phyloP scores from a whole-genome alignment of 2,888 invertebrate genomes.

The Drosophila antonietae region DNA sequence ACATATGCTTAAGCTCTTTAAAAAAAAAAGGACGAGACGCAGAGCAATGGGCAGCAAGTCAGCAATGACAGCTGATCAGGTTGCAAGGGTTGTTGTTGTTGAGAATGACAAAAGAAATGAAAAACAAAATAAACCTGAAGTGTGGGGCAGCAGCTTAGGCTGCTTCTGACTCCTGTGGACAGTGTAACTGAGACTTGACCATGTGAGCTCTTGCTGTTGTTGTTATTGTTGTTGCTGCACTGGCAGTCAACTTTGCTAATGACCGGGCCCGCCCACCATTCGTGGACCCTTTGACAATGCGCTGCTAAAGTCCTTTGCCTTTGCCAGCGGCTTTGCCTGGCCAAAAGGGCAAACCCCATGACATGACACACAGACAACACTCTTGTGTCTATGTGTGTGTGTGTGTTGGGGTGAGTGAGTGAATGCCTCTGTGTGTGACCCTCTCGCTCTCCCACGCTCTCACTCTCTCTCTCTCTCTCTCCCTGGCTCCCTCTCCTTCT shows the following conservation, averaged over 20 bases:
- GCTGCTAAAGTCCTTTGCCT: constrained; percentile 54
- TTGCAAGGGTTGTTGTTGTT: constrained; percentile 68
- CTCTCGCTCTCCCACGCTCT: not conserved
- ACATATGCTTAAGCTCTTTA: constrained; percentile 61
- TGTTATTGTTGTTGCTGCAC: constrained; percentile 46
- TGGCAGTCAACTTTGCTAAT: constrained; percentile 71
- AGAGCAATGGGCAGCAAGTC: constrained; percentile 66
- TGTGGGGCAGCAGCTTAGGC: constrained; percentile 10
- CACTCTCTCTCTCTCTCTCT: not conserved
- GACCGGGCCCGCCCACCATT: constrained; percentile 61
- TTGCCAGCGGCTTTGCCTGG: constrained; percentile 29
- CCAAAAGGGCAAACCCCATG: constrained; percentile 40
- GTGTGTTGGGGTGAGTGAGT: not conserved
- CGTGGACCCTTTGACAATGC: constrained; percentile 56
- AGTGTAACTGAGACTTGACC: constrained; percentile 60
- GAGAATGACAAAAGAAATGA: constrained; percentile 52
- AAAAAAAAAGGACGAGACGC: constrained; percentile 20
- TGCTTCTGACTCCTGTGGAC: constrained; percentile 15
- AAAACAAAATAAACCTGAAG: constrained; percentile 50
- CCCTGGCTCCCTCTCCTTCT: not conserved
- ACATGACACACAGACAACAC: constrained; percentile 17
- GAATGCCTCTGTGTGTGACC: constrained; percentile 11
- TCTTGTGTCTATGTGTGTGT: not conserved
- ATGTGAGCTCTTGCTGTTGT: constrained; percentile 36
- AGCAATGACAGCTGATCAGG: constrained; percentile 73